These are phyloP conservation scores for Alectoris magna DNA, from an alignment of 2,797 vertebrate species.

Conservation along the genomic window DNA sequence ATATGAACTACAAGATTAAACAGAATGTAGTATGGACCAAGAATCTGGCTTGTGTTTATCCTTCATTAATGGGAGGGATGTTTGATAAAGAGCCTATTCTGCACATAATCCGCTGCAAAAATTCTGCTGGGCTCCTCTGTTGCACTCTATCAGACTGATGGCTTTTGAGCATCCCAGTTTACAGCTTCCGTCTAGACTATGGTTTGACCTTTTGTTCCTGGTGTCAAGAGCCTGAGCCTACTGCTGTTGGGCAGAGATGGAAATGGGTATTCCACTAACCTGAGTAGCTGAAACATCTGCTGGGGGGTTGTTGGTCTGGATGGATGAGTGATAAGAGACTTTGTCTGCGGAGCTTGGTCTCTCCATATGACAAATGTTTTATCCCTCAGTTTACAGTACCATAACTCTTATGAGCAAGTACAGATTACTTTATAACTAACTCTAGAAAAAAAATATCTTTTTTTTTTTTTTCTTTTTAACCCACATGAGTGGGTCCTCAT, in stretches of 20 bases:
- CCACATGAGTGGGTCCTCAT: neutral
- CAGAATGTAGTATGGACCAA: neutral
- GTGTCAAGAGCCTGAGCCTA: constrained; percentile 33
- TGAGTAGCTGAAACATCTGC: constrained; percentile 56
- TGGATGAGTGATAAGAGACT: neutral
- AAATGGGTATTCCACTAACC: constrained; percentile 16
- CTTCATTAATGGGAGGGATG: neutral
- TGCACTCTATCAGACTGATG: neutral
- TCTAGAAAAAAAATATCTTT: neutral
- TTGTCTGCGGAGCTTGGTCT: neutral
- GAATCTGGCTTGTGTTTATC: neutral
- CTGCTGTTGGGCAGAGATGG: constrained; percentile 10
- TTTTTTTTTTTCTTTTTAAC: neutral
- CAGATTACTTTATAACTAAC: neutral
- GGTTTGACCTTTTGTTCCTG: constrained; percentile 62
- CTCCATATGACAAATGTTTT: neutral
- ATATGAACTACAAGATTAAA: neutral
- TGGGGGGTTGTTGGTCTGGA: constrained; percentile 9
- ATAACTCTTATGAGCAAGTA: neutral
- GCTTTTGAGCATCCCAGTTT: constrained; percentile 47
- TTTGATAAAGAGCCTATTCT: neutral
- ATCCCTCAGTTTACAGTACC: neutral
- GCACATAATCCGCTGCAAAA: neutral
- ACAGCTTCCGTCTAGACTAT: constrained; percentile 63
- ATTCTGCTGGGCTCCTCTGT: neutral